These are phyloP conservation scores for Serranochromis macrocephalus DNA, from an alignment of 2,113 vertebrate species.

Conservation along the genomic window DNA sequence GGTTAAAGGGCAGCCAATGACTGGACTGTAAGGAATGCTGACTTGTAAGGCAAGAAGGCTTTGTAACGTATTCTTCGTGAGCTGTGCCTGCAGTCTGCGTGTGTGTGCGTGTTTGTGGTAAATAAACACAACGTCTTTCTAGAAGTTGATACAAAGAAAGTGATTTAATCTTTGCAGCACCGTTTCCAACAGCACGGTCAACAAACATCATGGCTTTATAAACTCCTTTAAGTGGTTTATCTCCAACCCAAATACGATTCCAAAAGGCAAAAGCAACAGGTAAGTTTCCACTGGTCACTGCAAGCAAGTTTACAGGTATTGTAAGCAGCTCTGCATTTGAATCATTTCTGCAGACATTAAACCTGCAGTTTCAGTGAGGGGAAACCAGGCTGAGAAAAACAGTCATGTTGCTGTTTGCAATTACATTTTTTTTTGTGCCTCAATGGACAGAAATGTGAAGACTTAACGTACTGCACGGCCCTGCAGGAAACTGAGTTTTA, in stretches of 20 bases:
- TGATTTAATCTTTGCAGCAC: constrained; percentile 56
- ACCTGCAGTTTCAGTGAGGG: constrained; percentile 1
- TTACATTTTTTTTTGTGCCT: constrained; percentile 16
- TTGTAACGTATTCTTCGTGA: neutral
- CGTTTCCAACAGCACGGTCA: constrained; percentile 41
- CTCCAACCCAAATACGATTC: constrained; percentile 15
- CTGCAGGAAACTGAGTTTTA: constrained; percentile 19
- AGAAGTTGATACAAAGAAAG: constrained; percentile 34
- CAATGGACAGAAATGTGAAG: constrained; percentile 10
- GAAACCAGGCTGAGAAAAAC: constrained; percentile 22
- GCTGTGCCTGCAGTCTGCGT: neutral
- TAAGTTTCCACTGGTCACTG: constrained; percentile 16
- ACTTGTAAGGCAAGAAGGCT: neutral
- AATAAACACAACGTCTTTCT: constrained; percentile 26
- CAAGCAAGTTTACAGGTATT: neutral
- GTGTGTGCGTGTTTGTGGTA: neutral
- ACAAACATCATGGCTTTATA: constrained; percentile 48
- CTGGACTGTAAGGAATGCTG: neutral
- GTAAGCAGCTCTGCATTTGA: neutral
- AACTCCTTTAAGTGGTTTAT: constrained; percentile 43
- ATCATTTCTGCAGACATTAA: neutral
- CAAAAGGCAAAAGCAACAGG: constrained; percentile 16
- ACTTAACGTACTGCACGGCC: neutral
- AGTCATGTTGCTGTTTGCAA: constrained; percentile 38
- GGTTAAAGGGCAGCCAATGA: neutral